Conservation (phyloP, 2,888 invertebrate genomes). For the Lochmaea crataegi region DNA sequence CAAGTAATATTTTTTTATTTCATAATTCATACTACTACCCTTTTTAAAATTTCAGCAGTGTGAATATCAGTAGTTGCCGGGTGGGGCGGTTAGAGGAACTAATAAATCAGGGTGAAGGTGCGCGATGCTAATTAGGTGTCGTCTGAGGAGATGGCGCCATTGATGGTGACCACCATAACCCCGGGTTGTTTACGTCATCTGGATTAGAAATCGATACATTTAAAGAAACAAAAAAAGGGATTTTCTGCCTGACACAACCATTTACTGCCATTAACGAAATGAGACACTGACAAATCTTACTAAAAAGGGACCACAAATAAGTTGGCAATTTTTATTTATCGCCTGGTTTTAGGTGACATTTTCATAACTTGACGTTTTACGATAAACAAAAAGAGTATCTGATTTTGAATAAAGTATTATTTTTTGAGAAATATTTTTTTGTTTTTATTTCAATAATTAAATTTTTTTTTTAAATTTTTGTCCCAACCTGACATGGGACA, state of each 20-base stretch:
- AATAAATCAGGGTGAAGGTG: constrained; percentile 64
- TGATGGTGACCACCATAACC: constrained; percentile 45
- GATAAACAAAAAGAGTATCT: neutral
- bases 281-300: constrained; percentile 18
- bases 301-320: constrained; percentile 7
- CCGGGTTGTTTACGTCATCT: constrained; percentile 32
- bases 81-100: constrained; percentile 51
- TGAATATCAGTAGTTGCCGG: neutral
- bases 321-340: neutral
- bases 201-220: constrained; percentile 33
- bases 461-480: too few relatives aligned
- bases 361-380: constrained; percentile 3
- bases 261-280: constrained; percentile 12
- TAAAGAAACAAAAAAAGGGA: constrained; percentile 16
- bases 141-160: constrained; percentile 62
- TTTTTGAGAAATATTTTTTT: too few relatives aligned
- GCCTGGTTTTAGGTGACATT: neutral
- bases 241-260: constrained; percentile 8
- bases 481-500: too few relatives aligned
- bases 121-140: constrained; percentile 63
- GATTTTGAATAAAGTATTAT: neutral
- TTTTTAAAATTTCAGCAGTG: neutral
- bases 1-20: too few relatives aligned
- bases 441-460: too few relatives aligned
- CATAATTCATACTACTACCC: neutral